Evolutionary conservation across 2,113 vertebrate species (phyloP), one percentile per base, ranked within the genome.

Genomic region (Petroica traversi): DNA sequence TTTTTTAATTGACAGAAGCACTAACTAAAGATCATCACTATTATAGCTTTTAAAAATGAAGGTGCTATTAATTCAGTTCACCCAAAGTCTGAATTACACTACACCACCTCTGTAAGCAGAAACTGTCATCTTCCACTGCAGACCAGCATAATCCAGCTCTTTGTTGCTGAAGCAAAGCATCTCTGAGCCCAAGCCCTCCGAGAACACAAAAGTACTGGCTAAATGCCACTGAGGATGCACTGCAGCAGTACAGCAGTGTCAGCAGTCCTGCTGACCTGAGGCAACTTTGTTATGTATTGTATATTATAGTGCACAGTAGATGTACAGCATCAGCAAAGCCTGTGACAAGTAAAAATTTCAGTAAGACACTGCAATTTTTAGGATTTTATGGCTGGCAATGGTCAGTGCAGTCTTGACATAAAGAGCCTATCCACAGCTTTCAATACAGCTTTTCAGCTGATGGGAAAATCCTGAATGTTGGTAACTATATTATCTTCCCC

Each of bases 231-330:
- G 62, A 79, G 66, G 69, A 49, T 58, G 58, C 66, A 82, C 62
- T 58, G 73, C 93, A 91, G 77, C 61, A 69, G 73, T 3, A 64
- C n/a, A 72, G 77, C 80, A 52, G 31, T 7, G 63, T 51, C 80
- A 96, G 93, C 87, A 94, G 63, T 74, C 57, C 43, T 38, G 90
- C 85, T 85, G 62, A 93, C 82, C 88, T 18, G 72, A 73, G 66
- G 62, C 54, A 80, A 49, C 46, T 79, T 18, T 13, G 23, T 58
- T 33, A 77, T 9, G 11, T 10, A 83, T 41, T 28, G 34, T n/a
- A 80, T 40, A 2, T 2, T 76, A 63, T 8, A 59, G 75, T 75
- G 73, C 63, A 38, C 38, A 72, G 62, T 0, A 62, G n/a, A 90
- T 2, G 3, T 7, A 75, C 88, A 77, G 26, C 2, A 76, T 77